These are phyloP conservation scores for Pseudanteris insignis DNA, from an alignment of 2,888 invertebrate genomes.

Conservation along the genomic window DNA sequence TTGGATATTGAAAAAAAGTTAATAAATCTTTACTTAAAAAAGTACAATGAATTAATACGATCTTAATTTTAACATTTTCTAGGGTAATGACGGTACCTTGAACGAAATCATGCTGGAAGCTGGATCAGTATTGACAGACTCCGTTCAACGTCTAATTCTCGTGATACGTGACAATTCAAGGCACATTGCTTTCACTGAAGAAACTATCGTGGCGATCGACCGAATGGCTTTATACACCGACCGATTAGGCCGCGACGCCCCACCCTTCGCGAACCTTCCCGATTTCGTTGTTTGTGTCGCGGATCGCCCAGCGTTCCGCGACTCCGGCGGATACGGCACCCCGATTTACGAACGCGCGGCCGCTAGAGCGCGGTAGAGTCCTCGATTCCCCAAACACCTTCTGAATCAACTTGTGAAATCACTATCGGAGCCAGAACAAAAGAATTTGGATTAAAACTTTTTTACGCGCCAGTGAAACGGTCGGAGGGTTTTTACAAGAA, in stretches of 20 bases:
- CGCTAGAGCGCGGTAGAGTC: conserved; percentile 34
- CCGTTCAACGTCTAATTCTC: conserved; percentile 18
- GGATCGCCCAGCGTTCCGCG: conserved; percentile 30
- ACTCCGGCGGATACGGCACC: conserved; percentile 32
- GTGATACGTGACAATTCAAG: conserved; percentile 37
- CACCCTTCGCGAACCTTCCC: conserved; percentile 18
- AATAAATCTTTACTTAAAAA: no score
- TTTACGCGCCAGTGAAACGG: no score
- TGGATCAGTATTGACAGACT: conserved; percentile 9
- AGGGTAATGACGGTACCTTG: conserved; percentile 10
- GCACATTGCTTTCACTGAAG: conserved; percentile 54
- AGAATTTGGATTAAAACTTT: conserved; percentile 14
- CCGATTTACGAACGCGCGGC: conserved; percentile 34
- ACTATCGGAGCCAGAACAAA: conserved; percentile 21
- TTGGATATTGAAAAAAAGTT: no score
- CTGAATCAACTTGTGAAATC: conserved; percentile 45
- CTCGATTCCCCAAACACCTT: conserved; percentile 42
- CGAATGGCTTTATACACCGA: conserved; percentile 61
- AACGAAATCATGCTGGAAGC: conserved; percentile 16
- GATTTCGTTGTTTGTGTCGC: conserved; percentile 6
- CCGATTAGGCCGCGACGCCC: conserved; percentile 41
- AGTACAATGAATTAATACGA: no score
- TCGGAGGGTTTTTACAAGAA: no score
- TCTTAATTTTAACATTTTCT: background rate
- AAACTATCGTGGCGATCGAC: conserved; percentile 54